Base-by-base conservation (phyloP, 1,140 invertebrate genomes). In the Hetaerina americana region DNA sequence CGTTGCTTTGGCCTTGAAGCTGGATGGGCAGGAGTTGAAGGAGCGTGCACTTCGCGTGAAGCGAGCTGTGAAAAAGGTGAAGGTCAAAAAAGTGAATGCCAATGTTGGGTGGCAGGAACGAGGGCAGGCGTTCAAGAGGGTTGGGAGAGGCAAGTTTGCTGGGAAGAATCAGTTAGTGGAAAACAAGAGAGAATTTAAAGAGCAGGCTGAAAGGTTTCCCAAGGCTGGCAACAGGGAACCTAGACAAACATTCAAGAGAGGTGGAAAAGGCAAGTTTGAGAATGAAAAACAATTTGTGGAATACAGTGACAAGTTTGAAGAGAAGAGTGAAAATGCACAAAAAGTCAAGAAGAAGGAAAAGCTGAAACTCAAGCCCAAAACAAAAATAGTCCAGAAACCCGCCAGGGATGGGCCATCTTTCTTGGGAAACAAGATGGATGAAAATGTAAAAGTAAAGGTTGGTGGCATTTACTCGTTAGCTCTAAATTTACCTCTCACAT, bases 1-100 rank as follows among this genome's bases (percentile, higher is more conserved):
- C 22, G 88, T 87, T 3, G 82, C 86, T 77, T 76, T 89, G 10
- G 89, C 89, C 0, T 75, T 91, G 12, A 80, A 85, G 70, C 77
- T 89, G 69, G 78, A 86, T 72, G 85, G 85, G 12, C 78, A 81
- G 2, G 76, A 74, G 71, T 67, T 87, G 2, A 73, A 75, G 27
- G 78, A 81, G 67, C 79, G 84, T 29, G 75, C 79, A 75, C 70
- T 87, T 24, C 77, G 85, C 67, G 80, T 87, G 27, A 75, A 70
- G 12, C 69, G 74, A n/a, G 66, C 70, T 66, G 71, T 73, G 1
- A 76, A 75, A 68, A 75, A 75, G 26, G 68, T 66, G 0, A 70
- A 57, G 27, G 40, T 22, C 26, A 72, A 0, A 26, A 3, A 26
- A 73, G 24, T n/a, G 27, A 66, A 29, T 25, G 26, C 18, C 40